These are phyloP conservation scores for Pseudomyrmex cubaensis DNA, from an alignment of 1,140 invertebrate species.

Conservation along the genomic window DNA sequence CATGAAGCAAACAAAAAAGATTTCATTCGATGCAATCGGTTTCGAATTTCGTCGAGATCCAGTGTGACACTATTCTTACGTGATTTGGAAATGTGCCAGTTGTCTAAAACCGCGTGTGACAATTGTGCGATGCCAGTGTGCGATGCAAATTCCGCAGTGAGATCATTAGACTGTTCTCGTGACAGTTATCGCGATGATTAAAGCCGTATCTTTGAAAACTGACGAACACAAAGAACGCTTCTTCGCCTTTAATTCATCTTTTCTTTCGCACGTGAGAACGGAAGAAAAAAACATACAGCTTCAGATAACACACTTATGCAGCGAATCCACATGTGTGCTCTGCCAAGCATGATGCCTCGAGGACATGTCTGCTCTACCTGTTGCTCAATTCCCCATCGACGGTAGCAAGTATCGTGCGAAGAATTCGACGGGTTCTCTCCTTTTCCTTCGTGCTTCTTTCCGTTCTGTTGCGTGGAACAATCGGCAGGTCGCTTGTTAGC, in stretches of 20 bases:
- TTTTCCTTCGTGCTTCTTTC: constrained; percentile 1
- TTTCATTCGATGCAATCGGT: neutral
- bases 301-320: constrained; percentile 78
- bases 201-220: no score
- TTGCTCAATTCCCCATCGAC: constrained; percentile 77
- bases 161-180: no score
- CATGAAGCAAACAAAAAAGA: constrained; percentile 53
- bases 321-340: constrained; percentile 73
- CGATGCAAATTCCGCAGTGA: no score
- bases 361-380: constrained; percentile 80
- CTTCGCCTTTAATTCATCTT: neutral
- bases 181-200: no score
- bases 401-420: constrained; percentile 69
- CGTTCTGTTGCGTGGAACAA: neutral
- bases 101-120: no score
- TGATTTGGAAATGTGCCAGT: no score
- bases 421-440: constrained; percentile 66
- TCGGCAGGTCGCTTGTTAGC: neutral
- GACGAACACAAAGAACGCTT: no score
- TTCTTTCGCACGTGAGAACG: neutral
- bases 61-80: no score
- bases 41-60: neutral
- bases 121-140: no score
- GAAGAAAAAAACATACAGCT: constrained; percentile 68
- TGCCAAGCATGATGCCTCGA: constrained; percentile 75